Base-by-base conservation (phyloP, 2,888 invertebrate species). In the Spodoptera exigua region DNA sequence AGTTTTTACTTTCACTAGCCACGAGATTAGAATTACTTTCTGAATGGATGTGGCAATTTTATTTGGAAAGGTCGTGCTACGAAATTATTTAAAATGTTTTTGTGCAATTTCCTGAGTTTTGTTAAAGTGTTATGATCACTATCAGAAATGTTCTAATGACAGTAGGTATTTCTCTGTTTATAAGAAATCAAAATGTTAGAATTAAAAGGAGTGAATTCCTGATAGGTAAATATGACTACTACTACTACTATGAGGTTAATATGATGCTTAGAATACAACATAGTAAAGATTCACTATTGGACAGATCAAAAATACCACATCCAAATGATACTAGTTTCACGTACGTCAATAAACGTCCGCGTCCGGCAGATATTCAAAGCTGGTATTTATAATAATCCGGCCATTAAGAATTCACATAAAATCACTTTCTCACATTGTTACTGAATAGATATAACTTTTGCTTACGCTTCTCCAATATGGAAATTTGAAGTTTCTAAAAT, bases 351-450 rank as follows among this genome's bases (percentile, higher is more conserved):
- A 11, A 4, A 10, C 35, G 39, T 54, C 57, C 49, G 55, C 35
- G 39, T 54, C 57, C 49, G 55, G 40, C 32, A 58, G 48, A 60
- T 68, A 67, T 61, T 67, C 63, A 61, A 66, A 67, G 43, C 47
- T 41, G 11, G 64, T 51, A 58, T 58, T 70, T 68, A 68, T 69
- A 46, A 72, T 74, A 61, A 68, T 69, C 62, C 55, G 39, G 43
- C 52, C 34, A 76, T 74, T 78, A 71, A 68, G 40, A 52, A 75
- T 66, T 71, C 64, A 65, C 74, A 65, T 61, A 44, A 64, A 81
- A 80, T 78, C 74, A 78, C 83, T 81, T 81, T 81, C 81, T 60
- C 76, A 61, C 54, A 61, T 79, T 70, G 69, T 79, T 65, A 69
- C 62, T 57, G 49, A 48, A 66, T 46, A 66, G 41, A 36, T 65